phyloP scores from a whole-genome alignment of 2,113 vertebrate genomes.

The Aepyceros melampus region DNA sequence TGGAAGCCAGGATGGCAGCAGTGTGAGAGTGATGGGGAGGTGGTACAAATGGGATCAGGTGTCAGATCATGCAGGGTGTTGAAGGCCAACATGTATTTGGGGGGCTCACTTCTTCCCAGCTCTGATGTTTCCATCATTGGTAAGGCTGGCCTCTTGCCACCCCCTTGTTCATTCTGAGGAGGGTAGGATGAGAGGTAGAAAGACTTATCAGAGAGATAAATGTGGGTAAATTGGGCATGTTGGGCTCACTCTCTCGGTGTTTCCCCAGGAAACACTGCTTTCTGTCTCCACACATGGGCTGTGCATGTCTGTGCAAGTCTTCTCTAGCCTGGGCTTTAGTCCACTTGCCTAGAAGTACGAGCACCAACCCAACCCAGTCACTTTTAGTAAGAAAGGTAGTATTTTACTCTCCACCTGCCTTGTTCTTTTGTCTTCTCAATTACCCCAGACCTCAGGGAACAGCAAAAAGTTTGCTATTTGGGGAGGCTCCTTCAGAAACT shows the following conservation, averaged over 20 bases:
- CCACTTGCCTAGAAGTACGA: background rate
- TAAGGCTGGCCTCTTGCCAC: background rate
- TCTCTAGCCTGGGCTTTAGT: background rate
- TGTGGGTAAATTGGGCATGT: background rate
- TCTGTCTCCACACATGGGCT: background rate
- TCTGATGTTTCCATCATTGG: background rate
- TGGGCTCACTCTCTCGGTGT: background rate
- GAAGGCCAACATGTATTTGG: background rate
- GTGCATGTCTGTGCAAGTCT: background rate
- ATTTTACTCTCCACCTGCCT: background rate
- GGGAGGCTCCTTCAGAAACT: background rate
- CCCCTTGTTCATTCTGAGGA: background rate
- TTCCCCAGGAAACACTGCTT: background rate
- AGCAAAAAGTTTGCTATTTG: background rate
- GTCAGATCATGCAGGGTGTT: background rate
- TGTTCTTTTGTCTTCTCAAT: background rate
- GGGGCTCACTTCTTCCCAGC: background rate
- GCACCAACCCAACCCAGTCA: background rate
- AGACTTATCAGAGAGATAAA: background rate
- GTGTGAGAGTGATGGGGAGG: fast-evolving
- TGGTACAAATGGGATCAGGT: too few species aligned
- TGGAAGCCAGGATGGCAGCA: background rate
- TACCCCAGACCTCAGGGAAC: background rate
- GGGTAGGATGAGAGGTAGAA: background rate
- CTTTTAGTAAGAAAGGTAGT: background rate